Conservation (phyloP, 1,140 invertebrate genomes). For the Micrasema longulum region DNA sequence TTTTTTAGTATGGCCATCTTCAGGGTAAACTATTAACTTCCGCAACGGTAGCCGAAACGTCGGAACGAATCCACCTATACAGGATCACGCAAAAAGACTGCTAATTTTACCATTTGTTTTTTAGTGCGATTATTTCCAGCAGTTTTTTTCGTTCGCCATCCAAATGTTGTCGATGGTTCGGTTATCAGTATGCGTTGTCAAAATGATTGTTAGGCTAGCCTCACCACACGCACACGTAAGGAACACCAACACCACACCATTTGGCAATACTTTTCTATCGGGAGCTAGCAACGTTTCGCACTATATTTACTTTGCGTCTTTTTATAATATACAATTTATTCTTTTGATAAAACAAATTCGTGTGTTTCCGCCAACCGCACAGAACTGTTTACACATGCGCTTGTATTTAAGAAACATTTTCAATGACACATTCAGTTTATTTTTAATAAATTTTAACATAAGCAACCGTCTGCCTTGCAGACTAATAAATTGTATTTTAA, state of each 20-base stretch:
- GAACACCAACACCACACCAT: constrained; percentile 5
- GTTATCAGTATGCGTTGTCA: constrained; percentile 30
- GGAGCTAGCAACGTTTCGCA: constrained; percentile 24
- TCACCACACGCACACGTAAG: neutral
- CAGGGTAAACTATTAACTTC: no score
- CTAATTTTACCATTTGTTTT: no score
- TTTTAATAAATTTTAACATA: constrained; percentile 25
- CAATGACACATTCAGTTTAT: constrained; percentile 23
- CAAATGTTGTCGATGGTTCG: constrained; percentile 7
- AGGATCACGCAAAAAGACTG: no score
- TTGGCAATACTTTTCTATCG: constrained; percentile 23
- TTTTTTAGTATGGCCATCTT: no score
- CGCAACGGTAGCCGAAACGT: no score
- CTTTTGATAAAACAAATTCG: constrained; percentile 38
- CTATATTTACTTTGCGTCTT: constrained; percentile 9
- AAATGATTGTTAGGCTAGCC: constrained; percentile 29
- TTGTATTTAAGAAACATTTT: constrained; percentile 40
- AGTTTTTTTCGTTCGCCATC: no score
- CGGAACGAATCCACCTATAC: no score
- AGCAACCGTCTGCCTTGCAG: constrained; percentile 9
- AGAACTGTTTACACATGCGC: constrained; percentile 25
- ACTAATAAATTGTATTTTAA: constrained; percentile 4
- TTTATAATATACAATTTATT: constrained; percentile 37
- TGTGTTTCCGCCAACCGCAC: constrained; percentile 33
- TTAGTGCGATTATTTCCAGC: no score